Percentiles rank a stretch among this genome's conserved stretches.
Evolutionary conservation across 2,888 invertebrate genomes (phyloP).

Genomic region (Thereva unica): DNA sequence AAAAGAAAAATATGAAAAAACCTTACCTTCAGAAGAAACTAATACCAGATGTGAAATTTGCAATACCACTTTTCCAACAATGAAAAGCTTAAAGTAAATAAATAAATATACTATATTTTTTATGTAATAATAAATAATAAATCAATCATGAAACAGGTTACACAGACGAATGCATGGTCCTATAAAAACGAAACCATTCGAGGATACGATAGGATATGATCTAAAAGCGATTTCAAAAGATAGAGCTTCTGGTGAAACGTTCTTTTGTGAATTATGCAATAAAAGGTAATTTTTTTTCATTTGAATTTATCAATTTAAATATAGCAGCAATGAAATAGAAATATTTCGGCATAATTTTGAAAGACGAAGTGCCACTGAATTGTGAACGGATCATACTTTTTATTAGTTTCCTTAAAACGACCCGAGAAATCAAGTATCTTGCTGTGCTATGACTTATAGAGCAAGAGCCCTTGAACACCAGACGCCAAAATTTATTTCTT

Average conservation of each 20-base stretch:
- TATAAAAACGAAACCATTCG: conserved; percentile 60
- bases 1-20: conserved; percentile 7
- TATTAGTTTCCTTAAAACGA: too few relatives aligned
- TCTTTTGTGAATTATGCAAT: conserved; percentile 62
- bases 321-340: conserved; percentile 57
- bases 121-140: conserved; percentile 1
- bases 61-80: conserved; percentile 68
- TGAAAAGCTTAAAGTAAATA: conserved; percentile 61
- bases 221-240: conserved; percentile 50
- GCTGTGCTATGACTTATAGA: too few relatives aligned
- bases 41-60: conserved; percentile 64
- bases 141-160: conserved; percentile 55
- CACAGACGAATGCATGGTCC: conserved; percentile 78
- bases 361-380: too few relatives aligned
- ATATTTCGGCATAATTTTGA: background rate
- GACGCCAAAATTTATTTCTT: too few relatives aligned
- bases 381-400: too few relatives aligned
- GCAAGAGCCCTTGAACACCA: too few relatives aligned
- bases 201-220: conserved; percentile 51
- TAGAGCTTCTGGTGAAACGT: conserved; percentile 52
- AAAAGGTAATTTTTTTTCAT: conserved; percentile 52
- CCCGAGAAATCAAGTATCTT: too few relatives aligned
- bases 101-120: background rate
- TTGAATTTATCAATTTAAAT: background rate
- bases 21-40: conserved; percentile 7